Evolutionary conservation across 2,113 vertebrate species (phyloP).

Genomic region (Mesitornis unicolor): DNA sequence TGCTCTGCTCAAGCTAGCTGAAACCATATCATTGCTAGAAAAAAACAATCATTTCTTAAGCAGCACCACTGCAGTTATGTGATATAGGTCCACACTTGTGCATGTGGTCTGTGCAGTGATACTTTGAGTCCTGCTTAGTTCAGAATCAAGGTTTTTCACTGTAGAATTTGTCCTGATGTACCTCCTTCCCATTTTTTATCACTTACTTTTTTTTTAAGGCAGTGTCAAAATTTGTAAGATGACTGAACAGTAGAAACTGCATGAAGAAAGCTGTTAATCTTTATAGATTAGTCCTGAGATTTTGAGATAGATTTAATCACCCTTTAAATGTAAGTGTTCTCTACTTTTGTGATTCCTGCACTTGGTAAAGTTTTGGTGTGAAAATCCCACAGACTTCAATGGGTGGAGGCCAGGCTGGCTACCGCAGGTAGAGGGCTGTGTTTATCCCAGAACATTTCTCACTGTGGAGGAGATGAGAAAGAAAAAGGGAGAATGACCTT

Average conservation of each 20-base stretch:
- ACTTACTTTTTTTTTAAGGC: neutral
- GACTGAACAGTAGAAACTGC: neutral
- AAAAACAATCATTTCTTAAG: neutral
- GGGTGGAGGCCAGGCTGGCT: neutral
- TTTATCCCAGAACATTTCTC: neutral
- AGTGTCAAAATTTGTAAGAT: neutral
- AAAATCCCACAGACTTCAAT: neutral
- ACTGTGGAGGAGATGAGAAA: neutral
- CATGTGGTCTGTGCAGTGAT: neutral
- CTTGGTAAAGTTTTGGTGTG: neutral
- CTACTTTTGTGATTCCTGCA: neutral
- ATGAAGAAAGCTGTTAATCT: neutral
- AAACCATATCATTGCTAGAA: neutral
- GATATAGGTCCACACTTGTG: no score
- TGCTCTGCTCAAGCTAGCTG: neutral
- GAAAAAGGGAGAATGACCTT: neutral
- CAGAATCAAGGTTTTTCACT: neutral
- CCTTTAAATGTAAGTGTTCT: neutral
- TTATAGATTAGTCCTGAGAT: neutral
- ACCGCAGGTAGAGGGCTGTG: neutral
- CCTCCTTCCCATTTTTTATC: neutral
- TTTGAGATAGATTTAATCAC: neutral
- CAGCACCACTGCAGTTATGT: neutral
- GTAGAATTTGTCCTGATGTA: neutral
- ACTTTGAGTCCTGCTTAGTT: neutral